phyloP scores from a whole-genome alignment of 2,113 vertebrate genomes.

The Eretmochelys imbricata region DNA sequence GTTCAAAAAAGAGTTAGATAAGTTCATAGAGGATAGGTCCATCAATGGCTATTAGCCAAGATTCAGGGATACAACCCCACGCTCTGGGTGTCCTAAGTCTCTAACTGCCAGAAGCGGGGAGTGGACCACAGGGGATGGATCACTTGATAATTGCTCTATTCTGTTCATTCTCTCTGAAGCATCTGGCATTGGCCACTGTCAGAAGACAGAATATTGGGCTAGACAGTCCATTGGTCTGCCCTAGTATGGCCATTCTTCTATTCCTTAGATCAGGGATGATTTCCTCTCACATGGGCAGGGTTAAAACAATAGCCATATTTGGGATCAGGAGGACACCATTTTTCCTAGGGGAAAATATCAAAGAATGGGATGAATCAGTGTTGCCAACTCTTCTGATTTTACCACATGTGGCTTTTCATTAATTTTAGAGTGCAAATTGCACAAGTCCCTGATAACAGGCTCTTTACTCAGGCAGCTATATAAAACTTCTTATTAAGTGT shows the following conservation, averaged over 20 bases:
- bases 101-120: not conserved
- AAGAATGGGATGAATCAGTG: not conserved
- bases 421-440: not conserved
- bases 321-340: not conserved
- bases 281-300: conserved; percentile 5
- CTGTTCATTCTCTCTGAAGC: not conserved
- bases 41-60: not conserved
- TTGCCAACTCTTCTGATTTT: conserved; percentile 7
- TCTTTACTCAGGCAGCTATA: not conserved
- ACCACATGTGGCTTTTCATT: not conserved
- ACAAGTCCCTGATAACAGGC: not conserved
- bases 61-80: not conserved
- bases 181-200: not conserved
- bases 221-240: not conserved
- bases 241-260: not conserved
- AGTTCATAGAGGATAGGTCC: not conserved
- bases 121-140: not conserved
- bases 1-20: not conserved
- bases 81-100: not conserved
- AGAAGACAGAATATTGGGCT: not conserved
- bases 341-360: conserved; percentile 21
- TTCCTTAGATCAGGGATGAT: not conserved
- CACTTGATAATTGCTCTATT: not conserved
- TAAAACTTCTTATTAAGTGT: not conserved
- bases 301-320: conserved; percentile 28